phyloP scores from a whole-genome alignment of 2,888 invertebrate species.

The Lycocerus yunnanus region DNA sequence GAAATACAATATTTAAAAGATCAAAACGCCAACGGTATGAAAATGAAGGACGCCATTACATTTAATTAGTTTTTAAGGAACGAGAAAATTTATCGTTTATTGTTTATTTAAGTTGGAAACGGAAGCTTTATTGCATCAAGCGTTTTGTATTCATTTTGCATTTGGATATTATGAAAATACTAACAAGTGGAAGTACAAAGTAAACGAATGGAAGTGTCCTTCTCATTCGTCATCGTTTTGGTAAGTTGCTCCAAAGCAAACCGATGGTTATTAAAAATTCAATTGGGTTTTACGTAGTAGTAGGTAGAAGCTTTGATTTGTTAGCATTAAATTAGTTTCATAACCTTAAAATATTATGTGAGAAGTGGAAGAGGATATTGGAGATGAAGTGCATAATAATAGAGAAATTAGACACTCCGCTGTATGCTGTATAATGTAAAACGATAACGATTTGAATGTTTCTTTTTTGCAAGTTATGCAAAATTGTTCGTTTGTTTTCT shows the following conservation, averaged over 20 bases:
- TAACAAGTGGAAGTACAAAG: neutral
- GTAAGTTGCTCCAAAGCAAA: neutral
- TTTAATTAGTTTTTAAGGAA: neutral
- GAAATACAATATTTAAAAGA: neutral
- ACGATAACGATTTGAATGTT: neutral
- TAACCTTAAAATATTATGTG: neutral
- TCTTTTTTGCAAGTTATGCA: neutral
- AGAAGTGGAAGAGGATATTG: neutral
- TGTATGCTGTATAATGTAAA: neutral
- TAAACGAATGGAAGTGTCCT: neutral
- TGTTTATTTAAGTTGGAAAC: neutral
- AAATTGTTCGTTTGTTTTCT: conserved; percentile 9
- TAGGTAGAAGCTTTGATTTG: too few species aligned
- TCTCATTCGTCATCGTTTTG: neutral
- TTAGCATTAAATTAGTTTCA: neutral
- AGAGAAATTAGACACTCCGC: neutral
- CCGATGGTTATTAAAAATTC: neutral
- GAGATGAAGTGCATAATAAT: neutral
- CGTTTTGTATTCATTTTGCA: neutral
- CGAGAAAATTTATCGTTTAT: neutral
- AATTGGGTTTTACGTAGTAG: neutral
- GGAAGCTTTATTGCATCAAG: neutral
- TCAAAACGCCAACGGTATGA: neutral
- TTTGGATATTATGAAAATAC: neutral
- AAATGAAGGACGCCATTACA: neutral